Evolutionary conservation across 2,797 vertebrate genomes (phyloP), one percentile per base, ranked within the genome.

Genomic region (Zenarchopterus dispar): DNA sequence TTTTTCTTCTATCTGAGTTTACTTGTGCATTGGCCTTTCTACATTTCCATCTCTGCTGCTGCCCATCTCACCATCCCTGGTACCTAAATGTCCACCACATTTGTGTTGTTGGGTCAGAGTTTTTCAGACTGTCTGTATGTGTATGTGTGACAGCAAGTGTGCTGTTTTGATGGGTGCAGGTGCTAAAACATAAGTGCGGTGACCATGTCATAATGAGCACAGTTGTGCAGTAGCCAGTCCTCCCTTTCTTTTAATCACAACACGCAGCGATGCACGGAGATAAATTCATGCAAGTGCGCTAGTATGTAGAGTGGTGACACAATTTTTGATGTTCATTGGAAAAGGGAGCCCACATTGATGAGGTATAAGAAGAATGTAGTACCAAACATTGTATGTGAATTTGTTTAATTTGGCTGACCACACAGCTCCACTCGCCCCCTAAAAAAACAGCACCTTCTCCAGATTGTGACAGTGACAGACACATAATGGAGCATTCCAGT

Each of bases 191-290:
- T 82, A 88, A 36, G 86, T 84, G 85, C 80, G 39, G 69, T 87
- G 85, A 90, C 87, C 86, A 68, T 90, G 81, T 81, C 80, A 65
- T 85, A 84, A 86, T 89, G 81, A 78, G 85, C 80, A 83, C 75
- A 86, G 74, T 67, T 52, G 68, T 69, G 77, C 70, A 71, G 66
- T 70, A 31, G 45, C 53, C 62, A 31, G 72, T 54, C 55, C 56
- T 75, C 56, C 56, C 45, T 55, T 72, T 48, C 53, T 78, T 65
- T 73, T 55, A 72, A 62, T 66, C 65, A 77, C 58, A 70, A 75
- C 41, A 43, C 67, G 64, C 51, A 67, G 47, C 16, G n/a, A 41
- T 24, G 39, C 28, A 33, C 51, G 62, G 2, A 60, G 51, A 42
- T 76, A 5, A 75, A 84, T 76, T 77, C 52, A 80, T 77, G 67